Base-by-base conservation (phyloP, 1,140 invertebrate species). In the Aphaenogaster rudis region DNA sequence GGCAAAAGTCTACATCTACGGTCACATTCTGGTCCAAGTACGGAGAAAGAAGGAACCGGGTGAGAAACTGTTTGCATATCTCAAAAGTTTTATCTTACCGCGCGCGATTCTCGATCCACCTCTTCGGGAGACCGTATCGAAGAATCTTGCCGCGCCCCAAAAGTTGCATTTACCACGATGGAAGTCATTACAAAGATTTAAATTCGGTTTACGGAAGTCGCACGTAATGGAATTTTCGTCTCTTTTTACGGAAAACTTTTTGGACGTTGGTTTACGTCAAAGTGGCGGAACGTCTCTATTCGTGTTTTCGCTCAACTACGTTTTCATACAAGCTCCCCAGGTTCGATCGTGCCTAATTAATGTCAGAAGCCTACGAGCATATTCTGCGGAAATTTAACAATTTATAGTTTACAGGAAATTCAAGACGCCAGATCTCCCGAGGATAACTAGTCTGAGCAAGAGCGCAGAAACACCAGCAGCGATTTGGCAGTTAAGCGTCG, bases 1-100 rank as follows among this genome's bases (percentile, higher is more conserved):
- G 99, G 17, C 97, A 98, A 88, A 96, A 96, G 71, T 97, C 96
- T 42, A 74, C 90, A 59, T 95, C 96, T 88, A 96, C 96, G 64
- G 97, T 99, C 9, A 99, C 98, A 0, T 99, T 99, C 95, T 99
- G 98, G 97, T 98, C 98, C 59, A 97, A 97, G 94, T 98, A 97
- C 93, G 98, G 98, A 45, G 96, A 97, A 86, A 97, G 96, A 89
- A 95, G 96, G 89, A 96, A 96, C 57, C 93, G 95, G 93, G 95
- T 95, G 93, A 93, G 88, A 85, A 69, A 66, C 0, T 63, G 36
- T 54, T 50, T 69, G 36, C n/a, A 36, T 59, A 48, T 57, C 66
- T 74, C 64, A 48, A 59, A 87, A 59, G 45, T 45, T 54, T 36
- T 45, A 45, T 33, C 13, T 72, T 28, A 61, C 28, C 66, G n/a